Percentiles rank a stretch among this genome's conserved stretches.
phyloP scores from a whole-genome alignment of 2,113 vertebrate species.

The Montifringilla adamsi region DNA sequence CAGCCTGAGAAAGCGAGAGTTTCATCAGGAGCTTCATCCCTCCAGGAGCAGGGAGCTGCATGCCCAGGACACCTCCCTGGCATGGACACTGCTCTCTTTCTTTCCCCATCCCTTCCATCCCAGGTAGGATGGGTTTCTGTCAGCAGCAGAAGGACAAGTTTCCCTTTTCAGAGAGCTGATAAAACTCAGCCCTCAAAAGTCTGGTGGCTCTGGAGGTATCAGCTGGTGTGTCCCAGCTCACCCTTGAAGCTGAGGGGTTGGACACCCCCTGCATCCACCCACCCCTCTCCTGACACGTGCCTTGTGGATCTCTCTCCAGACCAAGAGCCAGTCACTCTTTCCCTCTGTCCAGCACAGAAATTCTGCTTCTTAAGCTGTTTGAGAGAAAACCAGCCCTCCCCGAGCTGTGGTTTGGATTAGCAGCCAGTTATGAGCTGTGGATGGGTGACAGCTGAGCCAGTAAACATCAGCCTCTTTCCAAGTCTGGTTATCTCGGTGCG shows the following conservation, averaged over 20 bases:
- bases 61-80: not conserved
- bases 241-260: not conserved
- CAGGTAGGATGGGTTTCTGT: not conserved
- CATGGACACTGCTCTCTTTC: not conserved
- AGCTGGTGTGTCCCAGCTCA: not conserved
- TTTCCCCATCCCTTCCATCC: not conserved
- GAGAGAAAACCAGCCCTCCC: not conserved
- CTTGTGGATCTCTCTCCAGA: not conserved
- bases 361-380: not conserved
- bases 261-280: not conserved
- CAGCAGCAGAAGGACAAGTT: not conserved
- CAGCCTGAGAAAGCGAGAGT: not conserved
- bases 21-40: not conserved
- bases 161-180: not conserved
- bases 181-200: not conserved
- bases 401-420: not conserved
- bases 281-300: not conserved
- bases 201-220: not conserved
- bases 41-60: not conserved
- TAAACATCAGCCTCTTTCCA: not conserved
- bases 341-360: not conserved
- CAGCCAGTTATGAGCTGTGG: not conserved
- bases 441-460: not conserved
- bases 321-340: not conserved
- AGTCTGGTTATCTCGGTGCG: not conserved